Percentiles rank a stretch among this genome's conserved stretches.
These are phyloP conservation scores for Donacobius atricapilla DNA, from an alignment of 2,113 vertebrate species.

Conservation along the genomic window DNA sequence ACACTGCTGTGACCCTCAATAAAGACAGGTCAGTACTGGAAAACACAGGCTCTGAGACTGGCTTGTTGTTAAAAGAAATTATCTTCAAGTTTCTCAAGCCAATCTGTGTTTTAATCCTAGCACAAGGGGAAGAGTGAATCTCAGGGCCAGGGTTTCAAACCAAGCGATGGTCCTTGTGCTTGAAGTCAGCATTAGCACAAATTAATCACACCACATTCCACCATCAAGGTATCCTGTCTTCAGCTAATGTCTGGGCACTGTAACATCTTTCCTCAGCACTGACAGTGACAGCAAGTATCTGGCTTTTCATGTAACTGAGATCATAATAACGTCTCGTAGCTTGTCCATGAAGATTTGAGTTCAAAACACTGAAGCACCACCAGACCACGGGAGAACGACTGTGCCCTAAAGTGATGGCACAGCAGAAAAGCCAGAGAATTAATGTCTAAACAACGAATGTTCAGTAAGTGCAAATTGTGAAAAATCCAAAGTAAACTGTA, in stretches of 20 bases:
- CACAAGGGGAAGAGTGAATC: not conserved
- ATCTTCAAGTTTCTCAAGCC: not conserved
- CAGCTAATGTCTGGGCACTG: not conserved
- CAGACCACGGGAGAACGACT: conserved; percentile 72
- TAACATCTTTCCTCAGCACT: not conserved
- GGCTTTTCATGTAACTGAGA: not conserved
- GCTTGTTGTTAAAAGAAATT: not conserved
- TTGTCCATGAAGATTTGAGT: conserved; percentile 58
- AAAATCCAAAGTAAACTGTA: not conserved
- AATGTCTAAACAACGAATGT: not conserved
- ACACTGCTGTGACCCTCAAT: not conserved
- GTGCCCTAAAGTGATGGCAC: conserved; percentile 73
- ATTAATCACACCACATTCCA: not conserved
- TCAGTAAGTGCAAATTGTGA: not conserved
- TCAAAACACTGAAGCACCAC: conserved; percentile 72
- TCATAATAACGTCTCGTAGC: not conserved
- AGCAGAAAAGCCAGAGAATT: conserved; percentile 60
- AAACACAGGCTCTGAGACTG: not conserved
- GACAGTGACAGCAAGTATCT: not conserved
- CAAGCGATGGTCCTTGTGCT: not conserved
- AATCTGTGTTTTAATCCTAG: not conserved
- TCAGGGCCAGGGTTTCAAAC: not conserved
- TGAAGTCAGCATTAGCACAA: not conserved
- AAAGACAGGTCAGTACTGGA: not conserved
- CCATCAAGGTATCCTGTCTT: not conserved